These are phyloP conservation scores for Enteromius anoplus DNA, from an alignment of 2,797 vertebrate genomes.

Conservation along the genomic window DNA sequence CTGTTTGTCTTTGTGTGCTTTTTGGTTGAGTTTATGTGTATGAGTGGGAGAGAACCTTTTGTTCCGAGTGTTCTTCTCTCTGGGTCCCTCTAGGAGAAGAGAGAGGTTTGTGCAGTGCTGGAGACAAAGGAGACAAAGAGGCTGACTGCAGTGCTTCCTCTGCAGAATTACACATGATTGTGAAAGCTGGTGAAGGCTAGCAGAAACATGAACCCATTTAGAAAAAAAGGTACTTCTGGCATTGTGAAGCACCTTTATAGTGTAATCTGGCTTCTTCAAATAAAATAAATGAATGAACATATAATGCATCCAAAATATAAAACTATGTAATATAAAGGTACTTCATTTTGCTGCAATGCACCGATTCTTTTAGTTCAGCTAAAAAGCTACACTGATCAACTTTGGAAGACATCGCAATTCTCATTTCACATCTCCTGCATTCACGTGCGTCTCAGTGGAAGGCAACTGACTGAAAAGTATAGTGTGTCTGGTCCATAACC, in stretches of 20 bases:
- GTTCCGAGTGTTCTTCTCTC: conserved; percentile 29
- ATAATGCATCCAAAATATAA: neutral
- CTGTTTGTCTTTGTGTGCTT: conserved; percentile 30
- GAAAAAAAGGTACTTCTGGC: too few species aligned
- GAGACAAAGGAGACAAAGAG: conserved; percentile 45
- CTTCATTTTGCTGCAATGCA: neutral
- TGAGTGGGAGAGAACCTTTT: conserved; percentile 16
- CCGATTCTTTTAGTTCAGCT: neutral
- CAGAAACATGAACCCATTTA: neutral
- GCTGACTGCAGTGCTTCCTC: conserved; percentile 37
- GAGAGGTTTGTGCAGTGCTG: conserved; percentile 22
- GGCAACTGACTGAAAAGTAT: neutral
- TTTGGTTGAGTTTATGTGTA: conserved; percentile 1
- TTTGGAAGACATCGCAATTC: neutral
- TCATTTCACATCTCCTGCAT: neutral
- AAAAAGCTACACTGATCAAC: neutral
- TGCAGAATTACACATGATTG: conserved; percentile 32
- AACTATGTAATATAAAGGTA: neutral
- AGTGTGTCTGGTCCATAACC: neutral
- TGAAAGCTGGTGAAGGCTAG: conserved; percentile 14
- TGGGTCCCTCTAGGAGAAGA: conserved; percentile 44
- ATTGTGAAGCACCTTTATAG: too few species aligned
- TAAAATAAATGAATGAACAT: neutral
- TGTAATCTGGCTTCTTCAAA: neutral
- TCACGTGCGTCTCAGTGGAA: neutral